Percentiles rank a stretch among this genome's conserved stretches.
Conservation (phyloP, 2,888 invertebrate species). For the Tetragonisca angustula region DNA sequence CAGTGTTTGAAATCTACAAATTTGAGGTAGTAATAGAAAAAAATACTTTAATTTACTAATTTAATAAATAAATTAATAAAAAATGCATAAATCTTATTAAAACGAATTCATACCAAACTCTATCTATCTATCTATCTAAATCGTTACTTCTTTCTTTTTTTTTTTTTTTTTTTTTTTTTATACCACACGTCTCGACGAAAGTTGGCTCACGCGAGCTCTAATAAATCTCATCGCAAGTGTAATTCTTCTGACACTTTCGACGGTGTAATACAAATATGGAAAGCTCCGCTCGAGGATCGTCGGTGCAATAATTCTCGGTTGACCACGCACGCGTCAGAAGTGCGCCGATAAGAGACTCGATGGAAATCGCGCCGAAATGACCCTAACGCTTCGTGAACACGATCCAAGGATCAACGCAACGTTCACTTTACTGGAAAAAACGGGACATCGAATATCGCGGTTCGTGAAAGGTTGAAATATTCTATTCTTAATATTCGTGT, state of each 20-base stretch:
- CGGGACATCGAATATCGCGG: not conserved
- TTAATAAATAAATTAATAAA: too few relatives aligned
- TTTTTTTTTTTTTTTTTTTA: not conserved
- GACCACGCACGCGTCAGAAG: slow-evolving; percentile 27
- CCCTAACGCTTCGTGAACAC: not conserved
- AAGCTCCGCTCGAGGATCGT: slow-evolving; percentile 33
- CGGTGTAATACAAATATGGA: not conserved
- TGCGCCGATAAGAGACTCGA: slow-evolving; percentile 23
- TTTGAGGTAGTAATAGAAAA: too few relatives aligned
- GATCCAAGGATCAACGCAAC: not conserved
- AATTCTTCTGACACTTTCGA: slow-evolving; percentile 20
- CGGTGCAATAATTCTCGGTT: slow-evolving; percentile 35
- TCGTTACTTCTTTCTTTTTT: not conserved
- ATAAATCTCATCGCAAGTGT: slow-evolving; percentile 22
- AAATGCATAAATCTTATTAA: too few relatives aligned
- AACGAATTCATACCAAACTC: too few relatives aligned
- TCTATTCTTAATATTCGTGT: not conserved
- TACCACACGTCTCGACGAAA: not conserved
- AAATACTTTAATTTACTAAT: too few relatives aligned
- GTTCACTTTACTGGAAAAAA: not conserved
- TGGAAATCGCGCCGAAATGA: slow-evolving; percentile 21
- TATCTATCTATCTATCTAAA: too few relatives aligned
- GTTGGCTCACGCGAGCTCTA: not conserved
- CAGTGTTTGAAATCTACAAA: too few relatives aligned
- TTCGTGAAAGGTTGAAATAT: not conserved